phyloP scores from a whole-genome alignment of 2,797 vertebrate genomes.

The Esox masquinongy region DNA sequence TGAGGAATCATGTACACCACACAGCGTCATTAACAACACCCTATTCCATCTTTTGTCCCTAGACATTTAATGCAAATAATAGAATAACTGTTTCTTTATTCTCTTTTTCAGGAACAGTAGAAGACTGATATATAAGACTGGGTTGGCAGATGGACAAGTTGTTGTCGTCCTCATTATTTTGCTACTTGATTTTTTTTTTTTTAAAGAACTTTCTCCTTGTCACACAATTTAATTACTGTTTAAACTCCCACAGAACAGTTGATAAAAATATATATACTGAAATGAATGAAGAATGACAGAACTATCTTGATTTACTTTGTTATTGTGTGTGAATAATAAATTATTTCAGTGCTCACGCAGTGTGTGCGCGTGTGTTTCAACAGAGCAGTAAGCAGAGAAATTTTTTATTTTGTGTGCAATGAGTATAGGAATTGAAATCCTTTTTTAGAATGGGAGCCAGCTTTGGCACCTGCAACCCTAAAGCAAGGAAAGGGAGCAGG shows the following conservation, averaged over 20 bases:
- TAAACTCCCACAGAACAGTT: slow-evolving; percentile 38
- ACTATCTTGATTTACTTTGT: slow-evolving; percentile 22
- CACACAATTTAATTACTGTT: slow-evolving; percentile 28
- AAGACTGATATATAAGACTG: slow-evolving; percentile 26
- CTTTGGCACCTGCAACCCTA: slow-evolving; percentile 73
- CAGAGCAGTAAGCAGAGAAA: slow-evolving; percentile 10
- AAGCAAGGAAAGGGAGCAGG: slow-evolving; percentile 14
- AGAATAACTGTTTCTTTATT: slow-evolving; percentile 28
- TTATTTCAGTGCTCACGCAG: not conserved
- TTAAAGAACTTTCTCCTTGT: slow-evolving; percentile 3
- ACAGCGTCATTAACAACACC: not conserved
- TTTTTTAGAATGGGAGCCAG: slow-evolving; percentile 78
- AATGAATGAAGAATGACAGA: slow-evolving; percentile 36
- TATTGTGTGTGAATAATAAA: slow-evolving; percentile 39
- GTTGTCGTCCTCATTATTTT: slow-evolving; percentile 34
- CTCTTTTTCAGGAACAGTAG: slow-evolving; percentile 64
- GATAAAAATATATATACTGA: slow-evolving; percentile 60
- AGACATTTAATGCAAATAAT: not conserved
- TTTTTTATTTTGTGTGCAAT: slow-evolving; percentile 67
- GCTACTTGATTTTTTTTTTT: slow-evolving; percentile 17
- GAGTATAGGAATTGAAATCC: slow-evolving; percentile 73
- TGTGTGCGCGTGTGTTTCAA: not conserved
- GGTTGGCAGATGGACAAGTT: slow-evolving; percentile 26
- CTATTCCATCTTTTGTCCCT: not conserved
- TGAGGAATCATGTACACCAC: slow-evolving; percentile 47